These are phyloP conservation scores for Ornithorhynchus anatinus DNA, from an alignment of 2,113 vertebrate species.

Conservation along the genomic window DNA sequence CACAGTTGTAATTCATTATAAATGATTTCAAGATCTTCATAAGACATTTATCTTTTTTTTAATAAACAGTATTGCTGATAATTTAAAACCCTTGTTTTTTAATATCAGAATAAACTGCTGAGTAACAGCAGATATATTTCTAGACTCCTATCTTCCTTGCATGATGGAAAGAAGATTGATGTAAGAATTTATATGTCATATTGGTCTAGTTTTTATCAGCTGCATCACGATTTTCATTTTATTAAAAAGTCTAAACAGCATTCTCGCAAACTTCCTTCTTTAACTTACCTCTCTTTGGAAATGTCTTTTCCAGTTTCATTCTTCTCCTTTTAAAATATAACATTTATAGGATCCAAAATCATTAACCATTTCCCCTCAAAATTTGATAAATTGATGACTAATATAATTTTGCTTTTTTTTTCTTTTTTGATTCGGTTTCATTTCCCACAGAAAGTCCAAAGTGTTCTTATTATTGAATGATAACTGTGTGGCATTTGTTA, in stretches of 20 bases:
- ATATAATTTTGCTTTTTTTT: too few relatives aligned
- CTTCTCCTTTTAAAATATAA: neutral
- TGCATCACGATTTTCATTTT: neutral
- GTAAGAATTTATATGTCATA: neutral
- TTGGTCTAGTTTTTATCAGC: slow-evolving; percentile 1
- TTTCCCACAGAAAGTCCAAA: too few relatives aligned
- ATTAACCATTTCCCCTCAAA: neutral
- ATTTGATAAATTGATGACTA: neutral
- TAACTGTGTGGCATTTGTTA: too few relatives aligned
- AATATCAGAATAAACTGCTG: slow-evolving; percentile 21
- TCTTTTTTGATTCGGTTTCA: too few relatives aligned
- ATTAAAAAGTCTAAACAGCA: neutral
- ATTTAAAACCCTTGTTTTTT: neutral
- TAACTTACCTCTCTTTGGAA: neutral
- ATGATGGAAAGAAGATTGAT: slow-evolving; percentile 10
- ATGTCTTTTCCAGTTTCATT: neutral
- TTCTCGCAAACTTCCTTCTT: neutral
- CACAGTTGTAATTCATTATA: neutral
- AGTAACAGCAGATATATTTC: neutral
- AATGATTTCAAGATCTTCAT: neutral
- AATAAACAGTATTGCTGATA: slow-evolving; percentile 29
- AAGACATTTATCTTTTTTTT: slow-evolving; percentile 37
- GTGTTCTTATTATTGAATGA: too few relatives aligned
- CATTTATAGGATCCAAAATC: neutral
- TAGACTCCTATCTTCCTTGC: neutral